Evolutionary conservation across 2,113 vertebrate species (phyloP), one percentile per base, ranked within the genome.

Genomic region (Zingel zingel): DNA sequence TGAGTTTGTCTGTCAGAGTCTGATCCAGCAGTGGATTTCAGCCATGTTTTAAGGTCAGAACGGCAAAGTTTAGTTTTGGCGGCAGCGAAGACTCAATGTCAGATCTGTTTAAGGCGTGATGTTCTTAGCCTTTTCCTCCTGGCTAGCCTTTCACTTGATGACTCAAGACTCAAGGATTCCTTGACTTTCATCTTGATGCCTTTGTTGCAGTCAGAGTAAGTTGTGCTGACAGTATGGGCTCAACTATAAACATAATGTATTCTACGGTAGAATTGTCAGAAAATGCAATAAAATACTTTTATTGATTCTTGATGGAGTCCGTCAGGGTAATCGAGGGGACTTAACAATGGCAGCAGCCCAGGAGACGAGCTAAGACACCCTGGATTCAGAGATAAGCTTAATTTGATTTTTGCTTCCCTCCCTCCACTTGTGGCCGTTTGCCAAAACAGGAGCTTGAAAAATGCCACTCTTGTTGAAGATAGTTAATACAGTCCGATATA

Each of bases 21-120:
- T 50, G 72, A 72, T 74, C 74, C 81, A 79, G 64, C 70, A 3
- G 62, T 79, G 85, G 65, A 81, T 66, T 84, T 68, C 56, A 77
- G 72, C 82, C 68, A 57, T 9, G 47, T 76, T 81, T 74, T 54
- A 81, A 74, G 73, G 51, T 85, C 73, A 71, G 30, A 56, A 18
- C 57, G 48, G 48, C 66, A 79, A 59, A 59, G 56, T 82, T 76
- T 19, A 16, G 57, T 71, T 83, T 66, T 81, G 82, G 75, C 74
- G 15, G 74, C 73, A 63, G 59, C 27, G 51, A 53, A 80, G 58
- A 19, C 33, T 61, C 67, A 51, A 13, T n/a, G 76, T 78, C 85
- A 78, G 2, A 69, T 75, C 27, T 88, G 65, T 86, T 89, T 84
- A 71, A 43, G 70, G 23, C 14, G 0, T 63, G 51, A 57, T 68